Evolutionary conservation across 1,140 invertebrate species (phyloP).

Genomic region (Hyles vespertilio): DNA sequence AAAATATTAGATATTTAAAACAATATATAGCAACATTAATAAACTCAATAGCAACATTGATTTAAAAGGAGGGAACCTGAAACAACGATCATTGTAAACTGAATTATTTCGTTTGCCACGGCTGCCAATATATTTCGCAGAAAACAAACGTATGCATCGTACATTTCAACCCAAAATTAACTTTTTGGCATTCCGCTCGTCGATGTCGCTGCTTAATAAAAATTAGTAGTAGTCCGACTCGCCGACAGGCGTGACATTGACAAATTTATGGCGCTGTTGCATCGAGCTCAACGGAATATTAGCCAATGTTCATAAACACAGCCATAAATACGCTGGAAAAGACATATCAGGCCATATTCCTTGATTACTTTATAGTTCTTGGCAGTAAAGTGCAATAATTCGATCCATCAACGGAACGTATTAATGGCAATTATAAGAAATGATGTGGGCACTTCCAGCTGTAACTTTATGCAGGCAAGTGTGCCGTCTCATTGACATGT

Average conservation of each 20-base stretch:
- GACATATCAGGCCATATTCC: background rate
- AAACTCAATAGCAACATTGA: background rate
- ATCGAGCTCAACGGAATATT: slow-evolving; percentile 30
- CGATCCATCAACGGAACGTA: background rate
- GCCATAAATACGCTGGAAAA: slow-evolving; percentile 20
- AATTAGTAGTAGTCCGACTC: slow-evolving; percentile 32
- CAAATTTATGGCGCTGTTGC: slow-evolving; percentile 37
- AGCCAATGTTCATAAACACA: slow-evolving; percentile 19
- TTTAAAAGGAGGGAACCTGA: too few relatives aligned
- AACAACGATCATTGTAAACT: too few relatives aligned
- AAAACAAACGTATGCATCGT: slow-evolving; percentile 21
- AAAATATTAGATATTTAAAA: background rate
- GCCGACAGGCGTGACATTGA: slow-evolving; percentile 39
- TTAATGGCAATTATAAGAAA: slow-evolving; percentile 8
- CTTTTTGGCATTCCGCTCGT: slow-evolving; percentile 37
- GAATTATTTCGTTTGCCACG: too few relatives aligned
- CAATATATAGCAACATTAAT: background rate
- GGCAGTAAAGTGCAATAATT: too few relatives aligned
- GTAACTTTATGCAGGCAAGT: slow-evolving; percentile 6
- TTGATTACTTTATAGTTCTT: background rate
- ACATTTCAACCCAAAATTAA: slow-evolving; percentile 25
- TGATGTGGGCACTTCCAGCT: slow-evolving; percentile 17
- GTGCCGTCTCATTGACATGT: slow-evolving; percentile 35
- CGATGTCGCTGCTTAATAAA: slow-evolving; percentile 38
- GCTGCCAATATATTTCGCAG: slow-evolving; percentile 6